A percentile compares a stretch with the other conserved stretches of the same genome.
Evolutionary conservation across 2,888 invertebrate genomes (phyloP).

Genomic region (Nebria brevicollis): DNA sequence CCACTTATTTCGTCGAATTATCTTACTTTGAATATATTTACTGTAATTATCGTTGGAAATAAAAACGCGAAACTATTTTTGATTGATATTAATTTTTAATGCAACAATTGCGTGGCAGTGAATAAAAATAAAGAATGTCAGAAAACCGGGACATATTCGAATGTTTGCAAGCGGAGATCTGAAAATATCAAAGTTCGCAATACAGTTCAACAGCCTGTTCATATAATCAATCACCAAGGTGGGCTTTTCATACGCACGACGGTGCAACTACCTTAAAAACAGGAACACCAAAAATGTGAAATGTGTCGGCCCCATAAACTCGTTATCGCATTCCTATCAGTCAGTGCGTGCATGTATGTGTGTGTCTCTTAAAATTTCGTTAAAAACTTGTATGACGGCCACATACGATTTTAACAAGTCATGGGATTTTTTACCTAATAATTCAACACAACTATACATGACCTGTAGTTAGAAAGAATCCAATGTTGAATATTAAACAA

Average conservation of each 20-base stretch:
- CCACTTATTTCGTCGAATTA: no score
- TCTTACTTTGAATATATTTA: no score
- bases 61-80: not conserved
- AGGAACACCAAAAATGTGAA: slow-evolving; percentile 13
- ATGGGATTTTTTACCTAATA: not conserved
- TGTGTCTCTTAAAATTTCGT: not conserved
- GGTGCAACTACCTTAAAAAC: slow-evolving; percentile 3
- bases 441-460: slow-evolving; percentile 27
- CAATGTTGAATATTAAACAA: not conserved
- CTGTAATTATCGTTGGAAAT: no score
- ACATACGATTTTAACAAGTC: not conserved
- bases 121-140: slow-evolving; percentile 25
- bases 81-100: not conserved
- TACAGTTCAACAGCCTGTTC: slow-evolving; percentile 39
- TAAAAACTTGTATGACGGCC: not conserved
- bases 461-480: not conserved
- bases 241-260: not conserved
- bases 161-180: slow-evolving; percentile 15
- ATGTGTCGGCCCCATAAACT: slow-evolving; percentile 2
- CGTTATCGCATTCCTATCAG: slow-evolving; percentile 9
- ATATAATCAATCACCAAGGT: slow-evolving; percentile 37
- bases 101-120: not conserved
- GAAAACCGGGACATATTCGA: slow-evolving; percentile 29
- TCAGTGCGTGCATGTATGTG: not conserved
- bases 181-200: slow-evolving; percentile 39